Percentiles rank a stretch among this genome's conserved stretches.
Evolutionary conservation across 2,797 vertebrate species (phyloP).

Genomic region (Sebastes taczanowskii): DNA sequence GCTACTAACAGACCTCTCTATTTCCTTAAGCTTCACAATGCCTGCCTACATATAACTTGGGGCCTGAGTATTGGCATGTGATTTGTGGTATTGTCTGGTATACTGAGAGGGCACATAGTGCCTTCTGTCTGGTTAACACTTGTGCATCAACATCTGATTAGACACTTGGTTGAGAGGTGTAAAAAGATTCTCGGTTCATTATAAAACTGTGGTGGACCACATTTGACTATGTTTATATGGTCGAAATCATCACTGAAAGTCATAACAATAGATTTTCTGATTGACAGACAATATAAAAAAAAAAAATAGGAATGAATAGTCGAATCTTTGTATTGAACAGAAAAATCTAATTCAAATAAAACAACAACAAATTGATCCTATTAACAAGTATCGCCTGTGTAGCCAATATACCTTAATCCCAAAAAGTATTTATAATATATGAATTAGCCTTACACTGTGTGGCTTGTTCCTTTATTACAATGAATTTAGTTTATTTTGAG

Average conservation of each 20-base stretch:
- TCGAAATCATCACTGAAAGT: no score
- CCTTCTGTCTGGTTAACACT: slow-evolving; percentile 18
- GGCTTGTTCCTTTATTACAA: neutral
- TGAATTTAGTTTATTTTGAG: neutral
- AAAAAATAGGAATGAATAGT: no score
- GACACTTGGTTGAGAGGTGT: neutral
- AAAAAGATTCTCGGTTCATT: no score
- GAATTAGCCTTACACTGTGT: neutral
- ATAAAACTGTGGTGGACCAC: no score
- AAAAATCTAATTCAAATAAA: no score
- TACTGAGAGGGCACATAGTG: slow-evolving; percentile 20
- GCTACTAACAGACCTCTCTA: neutral
- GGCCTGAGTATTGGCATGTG: slow-evolving; percentile 39
- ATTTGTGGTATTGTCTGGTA: slow-evolving; percentile 42
- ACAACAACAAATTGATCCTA: neutral
- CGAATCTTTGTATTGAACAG: no score
- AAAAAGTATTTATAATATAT: neutral
- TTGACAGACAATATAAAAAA: no score
- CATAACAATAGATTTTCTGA: rapidly evolving
- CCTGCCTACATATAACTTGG: slow-evolving; percentile 26
- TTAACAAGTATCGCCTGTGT: neutral
- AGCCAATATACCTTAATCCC: neutral
- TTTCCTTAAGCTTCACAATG: slow-evolving; percentile 30
- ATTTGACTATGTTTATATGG: no score
- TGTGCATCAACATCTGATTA: slow-evolving; percentile 1